These are phyloP conservation scores for Leptatherina wallacei DNA, from an alignment of 2,797 vertebrate genomes.

Conservation along the genomic window DNA sequence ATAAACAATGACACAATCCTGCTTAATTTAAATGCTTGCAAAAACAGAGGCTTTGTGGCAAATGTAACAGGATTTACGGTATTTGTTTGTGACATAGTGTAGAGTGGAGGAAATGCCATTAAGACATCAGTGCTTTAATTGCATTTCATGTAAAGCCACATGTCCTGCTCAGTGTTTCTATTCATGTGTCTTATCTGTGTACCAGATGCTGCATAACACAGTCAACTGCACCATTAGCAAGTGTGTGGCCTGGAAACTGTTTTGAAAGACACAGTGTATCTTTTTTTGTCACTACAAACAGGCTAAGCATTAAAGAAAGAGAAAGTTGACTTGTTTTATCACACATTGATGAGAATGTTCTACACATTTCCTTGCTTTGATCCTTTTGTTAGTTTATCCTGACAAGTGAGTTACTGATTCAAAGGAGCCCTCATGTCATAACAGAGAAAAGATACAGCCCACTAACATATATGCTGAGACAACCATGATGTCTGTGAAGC, in stretches of 20 bases:
- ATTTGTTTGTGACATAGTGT: constrained; percentile 43
- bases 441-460: constrained; percentile 37
- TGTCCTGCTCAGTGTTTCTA: constrained; percentile 28
- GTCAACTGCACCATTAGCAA: constrained; percentile 10
- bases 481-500: constrained; percentile 23
- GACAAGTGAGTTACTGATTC: constrained; percentile 59
- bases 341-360: constrained; percentile 11
- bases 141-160: constrained; percentile 38
- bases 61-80: constrained; percentile 32
- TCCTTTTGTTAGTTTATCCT: constrained; percentile 41
- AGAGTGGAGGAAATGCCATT: constrained; percentile 33
- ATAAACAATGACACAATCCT: constrained; percentile 23
- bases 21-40: constrained; percentile 17
- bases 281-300: constrained; percentile 1
- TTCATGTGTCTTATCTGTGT: constrained; percentile 36
- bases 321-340: constrained; percentile 11
- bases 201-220: constrained; percentile 39
- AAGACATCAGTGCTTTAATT: constrained; percentile 39
- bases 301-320: neutral
- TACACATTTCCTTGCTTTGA: constrained; percentile 18
- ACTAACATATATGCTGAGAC: constrained; percentile 22
- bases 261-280: constrained; percentile 12
- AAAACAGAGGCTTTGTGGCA: constrained; percentile 36
- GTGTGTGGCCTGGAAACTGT: constrained; percentile 5
- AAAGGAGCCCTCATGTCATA: constrained; percentile 53